These are phyloP conservation scores for Sebastes ruberrimus DNA, from an alignment of 2,797 vertebrate species.

Conservation along the genomic window DNA sequence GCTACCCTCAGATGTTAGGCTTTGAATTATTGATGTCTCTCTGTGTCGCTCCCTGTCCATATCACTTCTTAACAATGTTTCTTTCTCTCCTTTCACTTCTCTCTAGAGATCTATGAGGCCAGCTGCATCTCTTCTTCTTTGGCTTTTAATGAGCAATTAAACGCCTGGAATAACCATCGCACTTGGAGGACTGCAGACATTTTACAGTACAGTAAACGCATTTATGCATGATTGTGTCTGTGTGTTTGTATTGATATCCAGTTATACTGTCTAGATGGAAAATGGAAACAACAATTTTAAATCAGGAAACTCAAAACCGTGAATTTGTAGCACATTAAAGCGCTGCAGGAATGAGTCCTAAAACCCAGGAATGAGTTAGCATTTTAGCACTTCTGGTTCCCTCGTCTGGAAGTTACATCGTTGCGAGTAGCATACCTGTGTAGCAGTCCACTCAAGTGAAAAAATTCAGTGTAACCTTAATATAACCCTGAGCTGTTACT, in stretches of 20 bases:
- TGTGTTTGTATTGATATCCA: not conserved
- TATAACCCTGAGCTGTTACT: not conserved
- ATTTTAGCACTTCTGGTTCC: no score
- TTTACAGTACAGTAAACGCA: not conserved
- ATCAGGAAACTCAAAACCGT: not conserved
- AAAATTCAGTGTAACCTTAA: not conserved
- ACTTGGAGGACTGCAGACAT: not conserved
- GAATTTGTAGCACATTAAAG: not conserved
- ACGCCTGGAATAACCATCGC: not conserved
- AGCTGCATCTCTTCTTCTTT: not conserved
- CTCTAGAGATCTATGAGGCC: not conserved
- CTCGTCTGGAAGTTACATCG: no score
- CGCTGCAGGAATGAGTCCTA: not conserved
- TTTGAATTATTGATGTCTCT: conserved; percentile 34
- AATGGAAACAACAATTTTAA: not conserved
- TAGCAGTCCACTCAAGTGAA: not conserved
- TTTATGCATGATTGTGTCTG: not conserved
- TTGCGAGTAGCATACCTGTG: no score
- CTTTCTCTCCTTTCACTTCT: not conserved
- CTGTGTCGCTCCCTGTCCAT: not conserved
- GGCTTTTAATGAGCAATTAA: conserved; percentile 7
- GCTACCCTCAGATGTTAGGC: conserved; percentile 32
- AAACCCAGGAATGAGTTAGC: no score
- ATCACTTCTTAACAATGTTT: not conserved
- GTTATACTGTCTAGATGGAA: not conserved